Conservation (phyloP, 1,140 invertebrate species). For the Zelostemma sp. region DNA sequence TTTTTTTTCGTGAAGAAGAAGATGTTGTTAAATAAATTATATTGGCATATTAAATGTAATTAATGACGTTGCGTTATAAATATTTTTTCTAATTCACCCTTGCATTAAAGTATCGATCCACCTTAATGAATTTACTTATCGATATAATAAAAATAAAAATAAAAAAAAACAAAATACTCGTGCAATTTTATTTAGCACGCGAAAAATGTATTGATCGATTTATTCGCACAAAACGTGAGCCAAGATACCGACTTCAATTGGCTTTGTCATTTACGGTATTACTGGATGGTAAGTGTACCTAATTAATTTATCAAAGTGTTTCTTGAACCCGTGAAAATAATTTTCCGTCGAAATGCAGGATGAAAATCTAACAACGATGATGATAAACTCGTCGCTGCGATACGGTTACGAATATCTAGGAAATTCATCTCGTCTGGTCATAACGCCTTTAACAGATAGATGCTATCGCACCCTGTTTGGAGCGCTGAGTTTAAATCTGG, state of each 20-base stretch:
- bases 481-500: conserved; percentile 85
- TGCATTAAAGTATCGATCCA: no score
- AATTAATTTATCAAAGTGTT: no score
- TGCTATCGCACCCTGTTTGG: conserved; percentile 93
- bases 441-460: conserved; percentile 89
- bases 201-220: conserved; percentile 83
- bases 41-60: no score
- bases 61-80: no score
- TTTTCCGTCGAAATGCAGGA: conserved; percentile 66
- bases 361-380: conserved; percentile 81
- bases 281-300: conserved; percentile 86
- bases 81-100: no score
- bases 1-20: no score
- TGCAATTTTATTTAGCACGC: no score
- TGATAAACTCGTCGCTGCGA: conserved; percentile 91
- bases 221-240: conserved; percentile 78
- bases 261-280: conserved; percentile 93
- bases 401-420: conserved; percentile 97
- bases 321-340: conserved; percentile 16
- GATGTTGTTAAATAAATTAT: no score
- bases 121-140: no score
- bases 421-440: conserved; percentile 88
- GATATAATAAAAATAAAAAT: no score
- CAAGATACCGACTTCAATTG: conserved; percentile 90
- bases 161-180: no score